A percentile compares a stretch with the other conserved stretches of the same genome.
Conservation (phyloP, 2,113 vertebrate species). For the Spermophilus dauricus region DNA sequence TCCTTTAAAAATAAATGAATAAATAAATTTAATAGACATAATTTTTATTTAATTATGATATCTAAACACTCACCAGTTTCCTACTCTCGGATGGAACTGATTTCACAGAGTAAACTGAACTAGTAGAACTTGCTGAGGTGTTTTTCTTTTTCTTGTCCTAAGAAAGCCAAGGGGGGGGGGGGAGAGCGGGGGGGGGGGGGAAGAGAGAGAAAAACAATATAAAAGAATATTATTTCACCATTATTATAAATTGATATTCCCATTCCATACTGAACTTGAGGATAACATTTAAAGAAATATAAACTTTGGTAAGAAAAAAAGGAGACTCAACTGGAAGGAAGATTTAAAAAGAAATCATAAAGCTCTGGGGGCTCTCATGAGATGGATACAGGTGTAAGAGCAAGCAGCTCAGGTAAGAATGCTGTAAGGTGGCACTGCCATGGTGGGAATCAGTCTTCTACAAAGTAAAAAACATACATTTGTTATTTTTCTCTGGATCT, state of each 20-base stretch:
- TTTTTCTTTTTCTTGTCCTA: constrained; percentile 70
- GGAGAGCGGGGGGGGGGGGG: too few species aligned
- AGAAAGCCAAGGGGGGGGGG: constrained; percentile 8
- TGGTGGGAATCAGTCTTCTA: too few species aligned
- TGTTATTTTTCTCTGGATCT: too few species aligned
- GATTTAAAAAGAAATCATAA: background rate
- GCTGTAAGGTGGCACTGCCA: too few species aligned
- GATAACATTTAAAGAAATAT: background rate
- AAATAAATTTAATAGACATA: constrained; percentile 26
- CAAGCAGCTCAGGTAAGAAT: background rate
- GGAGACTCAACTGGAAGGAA: background rate
- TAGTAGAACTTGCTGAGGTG: background rate
- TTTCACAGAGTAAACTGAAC: constrained; percentile 1
- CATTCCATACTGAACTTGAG: background rate
- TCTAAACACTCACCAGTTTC: constrained; percentile 76
- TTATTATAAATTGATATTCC: constrained; percentile 6
- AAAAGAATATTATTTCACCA: constrained; percentile 42
- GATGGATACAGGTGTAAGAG: background rate
- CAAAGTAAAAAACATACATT: too few species aligned
- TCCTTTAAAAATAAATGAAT: background rate
- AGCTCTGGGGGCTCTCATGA: background rate
- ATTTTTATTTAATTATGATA: background rate
- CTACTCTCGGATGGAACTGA: constrained; percentile 67
- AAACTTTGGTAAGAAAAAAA: constrained; percentile 35
- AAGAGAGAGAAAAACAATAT: background rate